phyloP scores from a whole-genome alignment of 2,113 vertebrate genomes.

The Podocnemis expansa region DNA sequence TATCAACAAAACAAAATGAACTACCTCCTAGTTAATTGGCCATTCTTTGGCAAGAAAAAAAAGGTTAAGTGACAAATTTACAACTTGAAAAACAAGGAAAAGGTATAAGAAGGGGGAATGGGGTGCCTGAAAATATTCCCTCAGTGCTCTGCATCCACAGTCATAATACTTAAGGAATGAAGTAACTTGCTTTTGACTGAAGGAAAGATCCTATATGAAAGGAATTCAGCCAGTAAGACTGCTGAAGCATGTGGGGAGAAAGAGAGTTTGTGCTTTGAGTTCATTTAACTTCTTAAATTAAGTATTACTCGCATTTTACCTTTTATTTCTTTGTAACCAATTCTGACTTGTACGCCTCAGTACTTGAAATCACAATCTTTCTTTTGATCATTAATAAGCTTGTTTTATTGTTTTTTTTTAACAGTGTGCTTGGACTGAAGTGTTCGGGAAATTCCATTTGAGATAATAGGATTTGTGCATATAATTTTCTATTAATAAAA shows the following conservation, averaged over 20 bases:
- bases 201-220: background rate
- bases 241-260: background rate
- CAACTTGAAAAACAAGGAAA: background rate
- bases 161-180: background rate
- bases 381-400: background rate
- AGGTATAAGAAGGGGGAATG: background rate
- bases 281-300: background rate
- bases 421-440: background rate
- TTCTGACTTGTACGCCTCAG: background rate
- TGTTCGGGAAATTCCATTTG: background rate
- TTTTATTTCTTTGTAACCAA: background rate
- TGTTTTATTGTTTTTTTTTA: background rate
- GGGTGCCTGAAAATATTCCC: background rate
- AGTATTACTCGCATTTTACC: background rate
- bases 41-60: background rate
- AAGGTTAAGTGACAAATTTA: background rate
- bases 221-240: background rate
- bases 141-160: background rate
- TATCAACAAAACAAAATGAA: background rate
- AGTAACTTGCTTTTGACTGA: background rate
- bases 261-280: background rate
- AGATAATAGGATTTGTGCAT: background rate
- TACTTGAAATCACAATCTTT: background rate
- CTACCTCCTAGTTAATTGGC: background rate
- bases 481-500: background rate